phyloP scores from a whole-genome alignment of 37 sponge, comb jelly and placozoan genomes.

The Geodia barretti region DNA sequence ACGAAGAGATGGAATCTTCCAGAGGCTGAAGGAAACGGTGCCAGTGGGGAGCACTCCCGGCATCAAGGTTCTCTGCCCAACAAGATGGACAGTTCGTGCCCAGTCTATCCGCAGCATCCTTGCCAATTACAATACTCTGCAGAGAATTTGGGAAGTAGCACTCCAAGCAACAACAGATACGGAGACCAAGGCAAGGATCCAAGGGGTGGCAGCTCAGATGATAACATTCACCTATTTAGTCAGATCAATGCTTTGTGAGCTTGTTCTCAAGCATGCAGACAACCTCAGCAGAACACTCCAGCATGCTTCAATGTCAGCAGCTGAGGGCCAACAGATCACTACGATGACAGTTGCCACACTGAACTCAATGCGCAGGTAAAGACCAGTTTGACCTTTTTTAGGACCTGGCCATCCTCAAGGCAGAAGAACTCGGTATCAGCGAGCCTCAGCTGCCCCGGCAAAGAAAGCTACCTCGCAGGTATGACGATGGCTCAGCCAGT shows the following conservation, averaged over 20 bases:
- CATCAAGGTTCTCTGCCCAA: conserved; percentile 62
- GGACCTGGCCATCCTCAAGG: neutral
- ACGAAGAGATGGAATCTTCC: conserved; percentile 43
- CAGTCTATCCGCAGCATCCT: conserved; percentile 32
- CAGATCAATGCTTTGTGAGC: conserved; percentile 7
- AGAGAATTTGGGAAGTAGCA: conserved; percentile 52
- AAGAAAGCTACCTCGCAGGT: conserved; percentile 18
- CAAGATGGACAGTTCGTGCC: conserved; percentile 53
- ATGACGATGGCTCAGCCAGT: conserved; percentile 4
- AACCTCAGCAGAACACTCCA: conserved; percentile 26
- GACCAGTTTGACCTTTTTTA: conserved; percentile 17
- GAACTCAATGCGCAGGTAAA: neutral
- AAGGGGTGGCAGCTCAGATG: conserved; percentile 47
- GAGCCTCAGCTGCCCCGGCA: conserved; percentile 40
- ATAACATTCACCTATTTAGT: conserved; percentile 38
- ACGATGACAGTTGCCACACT: conserved; percentile 4
- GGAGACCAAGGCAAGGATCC: conserved; percentile 36
- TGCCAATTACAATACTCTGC: conserved; percentile 32
- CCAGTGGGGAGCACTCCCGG: conserved; percentile 28
- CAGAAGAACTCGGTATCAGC: conserved; percentile 1
- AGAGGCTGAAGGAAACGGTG: conserved; percentile 26
- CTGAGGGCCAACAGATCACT: conserved; percentile 24
- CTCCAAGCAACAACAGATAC: conserved; percentile 33
- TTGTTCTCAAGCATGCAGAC: conserved; percentile 16
- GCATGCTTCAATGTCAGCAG: conserved; percentile 8